Evolutionary conservation across 92 coral and sea anemone species (phyloP).

Genomic region (Galaxea fascicularis): DNA sequence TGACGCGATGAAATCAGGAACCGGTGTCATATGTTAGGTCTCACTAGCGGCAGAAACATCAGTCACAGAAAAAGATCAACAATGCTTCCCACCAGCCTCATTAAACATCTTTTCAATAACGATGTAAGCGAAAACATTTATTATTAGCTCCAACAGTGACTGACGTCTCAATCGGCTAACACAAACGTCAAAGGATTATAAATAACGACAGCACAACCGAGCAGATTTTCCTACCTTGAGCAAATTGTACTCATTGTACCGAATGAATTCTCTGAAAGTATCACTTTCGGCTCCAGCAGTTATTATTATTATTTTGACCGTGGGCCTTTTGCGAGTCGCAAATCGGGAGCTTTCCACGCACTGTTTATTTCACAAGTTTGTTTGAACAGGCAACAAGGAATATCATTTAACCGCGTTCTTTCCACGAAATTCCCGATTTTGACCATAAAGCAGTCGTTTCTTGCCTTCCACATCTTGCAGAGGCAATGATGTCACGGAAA

Average conservation of each 20-base stretch:
- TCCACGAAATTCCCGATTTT: not conserved
- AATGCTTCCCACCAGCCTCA: conserved; percentile 12
- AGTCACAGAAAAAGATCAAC: not conserved
- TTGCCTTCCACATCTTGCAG: not conserved
- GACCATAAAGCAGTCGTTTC: too few species aligned
- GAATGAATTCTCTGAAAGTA: not conserved
- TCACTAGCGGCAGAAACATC: not conserved
- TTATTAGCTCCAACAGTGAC: not conserved
- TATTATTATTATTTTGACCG: conserved; percentile 19
- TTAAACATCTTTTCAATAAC: conserved; percentile 13
- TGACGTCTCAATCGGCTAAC: not conserved
- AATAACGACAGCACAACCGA: not conserved
- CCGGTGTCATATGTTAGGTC: too few species aligned
- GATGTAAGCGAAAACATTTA: conserved; percentile 13
- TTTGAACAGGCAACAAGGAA: conserved; percentile 36
- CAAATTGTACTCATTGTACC: not conserved
- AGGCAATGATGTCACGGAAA: too few species aligned
- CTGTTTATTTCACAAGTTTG: conserved; percentile 17
- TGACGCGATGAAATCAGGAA: too few species aligned
- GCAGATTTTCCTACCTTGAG: not conserved
- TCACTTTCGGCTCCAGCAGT: not conserved
- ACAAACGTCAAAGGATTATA: not conserved
- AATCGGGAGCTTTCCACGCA: conserved; percentile 29
- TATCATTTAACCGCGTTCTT: not conserved
- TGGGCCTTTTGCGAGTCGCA: conserved; percentile 15